Conservation (phyloP, 2,797 vertebrate species). For the Prionace glauca region DNA sequence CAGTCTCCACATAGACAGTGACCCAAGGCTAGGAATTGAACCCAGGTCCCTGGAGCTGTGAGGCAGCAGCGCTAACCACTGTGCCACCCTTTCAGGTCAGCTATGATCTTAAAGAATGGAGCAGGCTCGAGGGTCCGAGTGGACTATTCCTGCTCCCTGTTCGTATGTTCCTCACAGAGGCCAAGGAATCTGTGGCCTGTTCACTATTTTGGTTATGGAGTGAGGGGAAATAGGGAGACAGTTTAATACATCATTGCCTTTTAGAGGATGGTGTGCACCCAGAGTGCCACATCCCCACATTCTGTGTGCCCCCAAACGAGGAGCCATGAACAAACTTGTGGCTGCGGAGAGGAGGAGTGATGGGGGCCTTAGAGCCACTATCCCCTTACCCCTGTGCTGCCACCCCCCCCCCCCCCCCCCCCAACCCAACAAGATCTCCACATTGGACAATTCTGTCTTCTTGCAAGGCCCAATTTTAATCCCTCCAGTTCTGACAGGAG, state of each 20-base stretch:
- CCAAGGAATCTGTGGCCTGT: neutral
- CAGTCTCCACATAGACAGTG: too few species aligned
- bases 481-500: neutral
- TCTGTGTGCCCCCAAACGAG: neutral
- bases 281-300: neutral
- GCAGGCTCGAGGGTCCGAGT: too few species aligned
- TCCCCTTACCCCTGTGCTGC: too few species aligned
- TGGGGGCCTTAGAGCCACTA: neutral
- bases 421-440: neutral
- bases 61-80: too few species aligned
- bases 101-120: too few species aligned
- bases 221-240: neutral
- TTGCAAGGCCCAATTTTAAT: neutral
- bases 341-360: neutral
- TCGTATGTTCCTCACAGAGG: neutral
- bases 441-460: neutral
- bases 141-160: too few species aligned
- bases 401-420: too few species aligned
- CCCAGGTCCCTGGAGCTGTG: too few species aligned
- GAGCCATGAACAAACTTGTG: neutral
- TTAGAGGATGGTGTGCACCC: neutral
- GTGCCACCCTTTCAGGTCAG: too few species aligned
- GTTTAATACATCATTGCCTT: neutral
- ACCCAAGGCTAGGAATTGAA: too few species aligned
- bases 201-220: neutral